Evolutionary conservation across 2,797 vertebrate genomes (phyloP).

Genomic region (Mionectes olivaceus): DNA sequence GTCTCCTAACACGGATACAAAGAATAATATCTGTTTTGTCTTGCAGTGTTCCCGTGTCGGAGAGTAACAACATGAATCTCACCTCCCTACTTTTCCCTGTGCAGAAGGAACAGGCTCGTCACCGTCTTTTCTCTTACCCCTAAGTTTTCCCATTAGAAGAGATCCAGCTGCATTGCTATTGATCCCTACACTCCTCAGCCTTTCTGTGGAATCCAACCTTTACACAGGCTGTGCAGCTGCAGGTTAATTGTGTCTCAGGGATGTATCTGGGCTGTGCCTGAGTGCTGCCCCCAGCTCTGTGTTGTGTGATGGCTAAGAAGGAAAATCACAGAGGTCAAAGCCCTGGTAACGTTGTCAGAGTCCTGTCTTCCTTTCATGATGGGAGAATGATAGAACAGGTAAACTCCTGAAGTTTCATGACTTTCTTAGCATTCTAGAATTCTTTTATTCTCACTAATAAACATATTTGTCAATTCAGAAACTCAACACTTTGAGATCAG

Average conservation of each 20-base stretch:
- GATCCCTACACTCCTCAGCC: background rate
- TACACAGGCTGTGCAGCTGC: background rate
- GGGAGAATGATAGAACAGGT: background rate
- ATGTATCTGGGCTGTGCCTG: background rate
- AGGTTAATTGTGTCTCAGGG: background rate
- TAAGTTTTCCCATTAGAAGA: background rate
- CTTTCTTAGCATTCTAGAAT: background rate
- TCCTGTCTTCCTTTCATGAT: background rate
- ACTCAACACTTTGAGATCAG: background rate
- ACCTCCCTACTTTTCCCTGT: background rate
- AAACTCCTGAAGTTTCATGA: background rate
- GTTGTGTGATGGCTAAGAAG: background rate
- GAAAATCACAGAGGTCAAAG: background rate
- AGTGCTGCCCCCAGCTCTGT: background rate
- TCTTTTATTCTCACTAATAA: background rate
- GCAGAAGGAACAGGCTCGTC: background rate
- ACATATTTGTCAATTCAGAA: background rate
- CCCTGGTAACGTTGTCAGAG: background rate
- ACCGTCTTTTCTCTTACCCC: background rate
- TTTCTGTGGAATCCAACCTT: background rate
- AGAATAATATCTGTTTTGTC: background rate
- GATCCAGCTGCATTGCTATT: background rate
- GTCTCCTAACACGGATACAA: background rate
- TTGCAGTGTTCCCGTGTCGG: background rate
- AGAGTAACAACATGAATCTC: background rate